Percentiles rank a stretch among this genome's conserved stretches.
Conservation (phyloP, 2,113 vertebrate species). For the Xiphorhynchus elegans region DNA sequence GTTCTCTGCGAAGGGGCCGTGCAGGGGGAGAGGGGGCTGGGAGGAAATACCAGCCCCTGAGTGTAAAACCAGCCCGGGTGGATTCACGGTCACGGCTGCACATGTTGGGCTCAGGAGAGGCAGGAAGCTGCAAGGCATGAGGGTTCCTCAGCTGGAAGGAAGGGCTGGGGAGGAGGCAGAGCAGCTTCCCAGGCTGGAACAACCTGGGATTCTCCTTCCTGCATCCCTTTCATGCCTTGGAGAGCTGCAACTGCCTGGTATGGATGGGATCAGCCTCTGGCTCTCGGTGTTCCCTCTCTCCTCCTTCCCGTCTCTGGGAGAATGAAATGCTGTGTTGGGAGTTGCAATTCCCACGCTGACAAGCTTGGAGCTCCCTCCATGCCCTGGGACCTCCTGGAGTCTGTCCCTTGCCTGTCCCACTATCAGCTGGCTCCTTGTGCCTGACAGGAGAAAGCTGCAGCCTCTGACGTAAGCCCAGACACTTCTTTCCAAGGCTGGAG, state of each 20-base stretch:
- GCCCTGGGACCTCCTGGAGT: neutral
- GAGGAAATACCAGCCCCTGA: constrained; percentile 44
- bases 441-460: neutral
- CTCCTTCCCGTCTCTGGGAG: neutral
- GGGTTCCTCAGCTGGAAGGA: neutral
- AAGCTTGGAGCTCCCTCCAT: neutral
- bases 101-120: neutral
- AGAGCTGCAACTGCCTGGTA: rapidly evolving
- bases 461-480: neutral
- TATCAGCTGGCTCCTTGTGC: neutral
- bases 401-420: rapidly evolving
- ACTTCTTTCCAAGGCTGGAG: neutral
- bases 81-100: neutral
- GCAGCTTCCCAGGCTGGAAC: neutral
- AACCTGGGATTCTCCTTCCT: neutral
- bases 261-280: neutral
- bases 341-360: neutral
- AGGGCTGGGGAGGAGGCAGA: neutral
- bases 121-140: neutral
- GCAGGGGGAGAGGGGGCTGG: neutral
- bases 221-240: rapidly evolving
- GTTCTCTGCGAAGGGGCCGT: neutral
- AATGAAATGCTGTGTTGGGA: neutral
- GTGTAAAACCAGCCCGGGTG: neutral
- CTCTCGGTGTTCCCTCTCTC: rapidly evolving